A percentile compares a stretch with the other conserved stretches of the same genome.
Evolutionary conservation across 2,113 vertebrate species (phyloP).

Genomic region (Campylorhamphus procurvoides): DNA sequence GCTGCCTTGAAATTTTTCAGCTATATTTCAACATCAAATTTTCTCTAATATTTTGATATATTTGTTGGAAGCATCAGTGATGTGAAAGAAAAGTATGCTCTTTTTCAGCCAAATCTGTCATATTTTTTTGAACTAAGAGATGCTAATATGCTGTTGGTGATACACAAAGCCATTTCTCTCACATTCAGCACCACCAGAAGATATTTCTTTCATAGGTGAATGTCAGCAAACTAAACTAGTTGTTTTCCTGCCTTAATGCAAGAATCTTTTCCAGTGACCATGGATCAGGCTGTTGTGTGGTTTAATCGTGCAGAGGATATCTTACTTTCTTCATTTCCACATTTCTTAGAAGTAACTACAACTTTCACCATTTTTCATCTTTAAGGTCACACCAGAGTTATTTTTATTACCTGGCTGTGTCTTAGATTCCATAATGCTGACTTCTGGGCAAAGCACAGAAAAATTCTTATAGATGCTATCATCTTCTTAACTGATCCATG

Average conservation of each 20-base stretch:
- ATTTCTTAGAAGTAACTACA: neutral
- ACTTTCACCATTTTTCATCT: neutral
- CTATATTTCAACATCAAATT: neutral
- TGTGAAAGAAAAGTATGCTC: rapidly evolving
- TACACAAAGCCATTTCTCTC: neutral
- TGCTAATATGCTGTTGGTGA: neutral
- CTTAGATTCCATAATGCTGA: neutral
- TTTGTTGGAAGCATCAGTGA: neutral
- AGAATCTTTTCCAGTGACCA: neutral
- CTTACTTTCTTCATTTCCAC: neutral
- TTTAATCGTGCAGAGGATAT: neutral
- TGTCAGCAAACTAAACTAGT: neutral
- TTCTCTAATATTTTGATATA: neutral
- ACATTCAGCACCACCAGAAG: neutral
- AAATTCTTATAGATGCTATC: neutral
- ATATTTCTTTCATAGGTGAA: neutral
- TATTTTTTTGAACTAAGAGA: neutral
- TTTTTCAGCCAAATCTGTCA: neutral
- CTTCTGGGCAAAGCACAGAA: neutral
- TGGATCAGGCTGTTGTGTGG: rapidly evolving
- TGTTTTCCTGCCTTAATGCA: neutral
- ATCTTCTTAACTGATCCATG: neutral
- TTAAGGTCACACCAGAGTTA: neutral
- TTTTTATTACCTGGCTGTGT: neutral
- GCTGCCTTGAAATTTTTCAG: neutral